phyloP scores from a whole-genome alignment of 2,113 vertebrate genomes.

The Sarotherodon lohbergeri region DNA sequence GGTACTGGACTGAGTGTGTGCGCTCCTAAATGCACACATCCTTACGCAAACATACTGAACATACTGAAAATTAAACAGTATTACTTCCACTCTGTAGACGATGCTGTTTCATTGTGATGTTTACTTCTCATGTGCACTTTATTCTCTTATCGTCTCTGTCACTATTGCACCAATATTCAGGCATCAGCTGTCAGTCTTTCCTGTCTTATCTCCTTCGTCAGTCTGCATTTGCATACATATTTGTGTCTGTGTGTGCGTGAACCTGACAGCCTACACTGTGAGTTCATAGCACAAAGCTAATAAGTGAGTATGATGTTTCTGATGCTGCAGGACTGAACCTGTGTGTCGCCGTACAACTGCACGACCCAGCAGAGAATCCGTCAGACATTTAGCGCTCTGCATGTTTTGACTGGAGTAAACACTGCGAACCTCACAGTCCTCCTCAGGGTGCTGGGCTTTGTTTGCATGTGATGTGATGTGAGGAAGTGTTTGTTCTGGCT shows the following conservation, averaged over 20 bases:
- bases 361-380: neutral
- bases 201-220: neutral
- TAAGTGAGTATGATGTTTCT: constrained; percentile 5
- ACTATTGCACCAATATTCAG: neutral
- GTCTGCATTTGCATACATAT: neutral
- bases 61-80: neutral
- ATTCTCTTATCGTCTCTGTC: neutral
- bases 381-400: neutral
- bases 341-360: neutral
- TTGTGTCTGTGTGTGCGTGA: neutral
- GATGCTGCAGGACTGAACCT: constrained; percentile 17
- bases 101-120: neutral
- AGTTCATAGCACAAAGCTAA: constrained; percentile 12
- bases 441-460: neutral
- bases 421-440: neutral
- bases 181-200: neutral
- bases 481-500: neutral
- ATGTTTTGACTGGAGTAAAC: constrained; percentile 11
- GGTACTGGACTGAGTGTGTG: neutral
- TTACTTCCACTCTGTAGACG: neutral
- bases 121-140: neutral
- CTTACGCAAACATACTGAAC: neutral
- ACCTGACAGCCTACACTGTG: neutral
- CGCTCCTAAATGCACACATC: neutral
- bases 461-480: neutral